phyloP scores from a whole-genome alignment of 2,888 invertebrate species.

The Rhingia rostrata region DNA sequence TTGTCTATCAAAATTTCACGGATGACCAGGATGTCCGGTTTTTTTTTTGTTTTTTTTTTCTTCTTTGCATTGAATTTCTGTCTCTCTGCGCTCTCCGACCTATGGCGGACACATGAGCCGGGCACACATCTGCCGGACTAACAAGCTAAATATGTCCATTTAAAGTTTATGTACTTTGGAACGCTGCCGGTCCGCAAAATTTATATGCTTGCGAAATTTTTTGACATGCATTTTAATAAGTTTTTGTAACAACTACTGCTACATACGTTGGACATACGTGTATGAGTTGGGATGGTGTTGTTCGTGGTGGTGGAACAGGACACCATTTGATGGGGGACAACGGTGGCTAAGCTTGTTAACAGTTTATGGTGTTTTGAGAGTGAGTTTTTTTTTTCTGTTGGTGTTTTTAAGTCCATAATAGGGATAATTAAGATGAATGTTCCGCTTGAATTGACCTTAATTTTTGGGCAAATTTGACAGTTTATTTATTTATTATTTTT shows the following conservation, averaged over 20 bases:
- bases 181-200: conserved; percentile 33
- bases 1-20: conserved; percentile 71
- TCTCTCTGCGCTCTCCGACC: conserved; percentile 26
- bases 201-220: conserved; percentile 54
- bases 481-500: not conserved
- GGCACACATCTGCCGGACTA: conserved; percentile 52
- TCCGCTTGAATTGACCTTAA: conserved; percentile 53
- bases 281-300: conserved; percentile 53
- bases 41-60: conserved; percentile 25
- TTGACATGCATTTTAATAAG: conserved; percentile 73
- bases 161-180: conserved; percentile 67
- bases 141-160: conserved; percentile 72
- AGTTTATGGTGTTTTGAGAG: conserved; percentile 54
- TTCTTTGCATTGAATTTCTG: conserved; percentile 31
- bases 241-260: conserved; percentile 73
- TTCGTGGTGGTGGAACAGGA: conserved; percentile 49
- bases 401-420: conserved; percentile 22
- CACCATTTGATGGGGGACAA: not conserved
- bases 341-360: conserved; percentile 33
- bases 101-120: conserved; percentile 26
- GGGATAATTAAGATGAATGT: conserved; percentile 44
- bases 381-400: conserved; percentile 1
- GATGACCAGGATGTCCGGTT: conserved; percentile 58
- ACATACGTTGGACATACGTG: conserved; percentile 58
- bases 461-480: not conserved